Evolutionary conservation across 2,113 vertebrate genomes (phyloP).

Genomic region (Notechis scutatus): DNA sequence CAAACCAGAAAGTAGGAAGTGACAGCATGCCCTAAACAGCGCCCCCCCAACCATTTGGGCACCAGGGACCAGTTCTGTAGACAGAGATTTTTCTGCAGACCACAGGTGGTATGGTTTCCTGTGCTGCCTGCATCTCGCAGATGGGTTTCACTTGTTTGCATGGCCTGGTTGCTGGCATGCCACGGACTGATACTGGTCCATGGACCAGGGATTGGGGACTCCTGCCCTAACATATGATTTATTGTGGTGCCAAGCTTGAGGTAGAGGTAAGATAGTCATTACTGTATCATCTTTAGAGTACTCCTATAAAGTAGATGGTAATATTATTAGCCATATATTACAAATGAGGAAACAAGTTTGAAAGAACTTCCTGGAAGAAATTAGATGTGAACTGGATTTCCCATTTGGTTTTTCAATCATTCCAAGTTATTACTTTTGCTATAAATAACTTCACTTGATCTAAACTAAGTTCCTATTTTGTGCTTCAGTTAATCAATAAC

Average conservation of each 20-base stretch:
- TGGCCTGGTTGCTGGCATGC: too few relatives aligned
- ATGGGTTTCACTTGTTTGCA: too few relatives aligned
- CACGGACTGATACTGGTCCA: rapidly evolving
- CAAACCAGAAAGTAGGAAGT: not conserved
- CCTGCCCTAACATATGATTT: not conserved
- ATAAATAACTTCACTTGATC: not conserved
- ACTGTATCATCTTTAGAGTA: not conserved
- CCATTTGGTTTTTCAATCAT: not conserved
- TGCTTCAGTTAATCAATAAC: too few relatives aligned
- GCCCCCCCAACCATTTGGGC: too few relatives aligned
- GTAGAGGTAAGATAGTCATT: not conserved
- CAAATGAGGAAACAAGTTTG: not conserved
- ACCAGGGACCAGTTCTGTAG: too few relatives aligned
- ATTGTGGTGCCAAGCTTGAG: not conserved
- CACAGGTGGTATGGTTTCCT: too few relatives aligned
- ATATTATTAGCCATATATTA: not conserved
- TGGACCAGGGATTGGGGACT: too few relatives aligned
- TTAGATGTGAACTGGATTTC: not conserved
- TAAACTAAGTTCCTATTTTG: not conserved
- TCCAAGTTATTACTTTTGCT: not conserved
- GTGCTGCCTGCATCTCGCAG: too few relatives aligned
- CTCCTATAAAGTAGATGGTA: not conserved
- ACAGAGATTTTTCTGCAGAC: too few relatives aligned
- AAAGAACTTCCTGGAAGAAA: not conserved
- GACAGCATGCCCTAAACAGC: not conserved